Conservation (phyloP, 2,888 invertebrate genomes). For the Oscheius sp. region DNA sequence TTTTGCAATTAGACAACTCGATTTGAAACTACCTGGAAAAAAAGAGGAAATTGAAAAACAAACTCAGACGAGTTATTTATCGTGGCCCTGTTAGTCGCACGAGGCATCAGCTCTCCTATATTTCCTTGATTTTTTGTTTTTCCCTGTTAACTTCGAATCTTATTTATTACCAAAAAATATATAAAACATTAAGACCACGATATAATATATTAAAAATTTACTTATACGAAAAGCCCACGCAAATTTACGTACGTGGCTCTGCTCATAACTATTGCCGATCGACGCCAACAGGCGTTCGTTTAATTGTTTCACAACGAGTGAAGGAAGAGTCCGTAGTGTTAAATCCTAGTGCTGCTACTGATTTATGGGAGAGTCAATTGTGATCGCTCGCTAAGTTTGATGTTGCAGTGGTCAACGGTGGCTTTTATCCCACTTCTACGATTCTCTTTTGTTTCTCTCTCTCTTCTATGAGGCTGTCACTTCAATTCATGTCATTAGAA, state of each 20-base stretch:
- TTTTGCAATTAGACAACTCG: too few relatives aligned
- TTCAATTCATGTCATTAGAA: too few relatives aligned
- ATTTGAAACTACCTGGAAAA: too few relatives aligned
- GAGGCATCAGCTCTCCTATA: neutral
- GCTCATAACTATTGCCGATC: too few relatives aligned
- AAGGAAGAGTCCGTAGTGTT: conserved; percentile 4
- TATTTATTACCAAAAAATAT: neutral
- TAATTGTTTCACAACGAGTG: conserved; percentile 10
- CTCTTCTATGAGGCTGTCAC: neutral
- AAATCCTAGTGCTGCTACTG: conserved; percentile 20
- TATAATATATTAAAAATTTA: too few relatives aligned
- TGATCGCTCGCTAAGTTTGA: neutral
- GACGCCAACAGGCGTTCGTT: conserved; percentile 24
- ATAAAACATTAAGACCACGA: too few relatives aligned
- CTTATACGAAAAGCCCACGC: too few relatives aligned
- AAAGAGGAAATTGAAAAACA: too few relatives aligned
- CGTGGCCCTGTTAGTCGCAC: too few relatives aligned
- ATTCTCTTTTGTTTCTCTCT: neutral
- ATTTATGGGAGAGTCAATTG: conserved; percentile 4
- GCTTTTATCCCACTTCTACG: too few relatives aligned
- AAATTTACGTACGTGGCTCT: too few relatives aligned
- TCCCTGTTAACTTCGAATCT: neutral
- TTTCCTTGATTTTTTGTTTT: neutral
- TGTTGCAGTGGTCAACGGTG: conserved; percentile 6
- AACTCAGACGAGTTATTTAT: too few relatives aligned